Evolutionary conservation across 2,113 vertebrate genomes (phyloP).

Genomic region (Zeus faber): DNA sequence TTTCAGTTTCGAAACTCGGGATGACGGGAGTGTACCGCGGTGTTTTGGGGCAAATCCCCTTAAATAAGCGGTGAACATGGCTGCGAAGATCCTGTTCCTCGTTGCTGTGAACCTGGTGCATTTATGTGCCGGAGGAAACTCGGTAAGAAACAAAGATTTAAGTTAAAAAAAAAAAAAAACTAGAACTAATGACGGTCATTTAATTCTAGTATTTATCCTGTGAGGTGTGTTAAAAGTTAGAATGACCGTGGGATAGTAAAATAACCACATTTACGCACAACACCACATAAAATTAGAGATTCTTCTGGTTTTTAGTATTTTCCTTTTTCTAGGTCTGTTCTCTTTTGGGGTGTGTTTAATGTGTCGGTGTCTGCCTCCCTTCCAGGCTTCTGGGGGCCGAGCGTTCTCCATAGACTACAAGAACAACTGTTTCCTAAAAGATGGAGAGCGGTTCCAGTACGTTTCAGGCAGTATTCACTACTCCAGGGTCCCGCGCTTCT

Average conservation of each 20-base stretch:
- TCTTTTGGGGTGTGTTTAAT: neutral
- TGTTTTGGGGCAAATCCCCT: constrained; percentile 12
- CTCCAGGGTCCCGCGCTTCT: constrained; percentile 80
- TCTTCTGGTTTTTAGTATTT: neutral
- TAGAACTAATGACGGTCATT: neutral
- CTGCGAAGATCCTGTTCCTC: constrained; percentile 37
- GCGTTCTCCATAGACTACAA: constrained; percentile 85
- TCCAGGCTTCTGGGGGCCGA: constrained; percentile 55
- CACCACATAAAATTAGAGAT: too few species aligned
- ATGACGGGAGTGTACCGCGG: neutral
- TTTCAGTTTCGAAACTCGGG: too few species aligned
- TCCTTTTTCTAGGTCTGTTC: neutral
- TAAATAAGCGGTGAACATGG: constrained; percentile 42
- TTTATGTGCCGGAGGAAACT: constrained; percentile 36
- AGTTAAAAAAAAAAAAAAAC: too few species aligned
- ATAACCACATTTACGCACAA: too few species aligned
- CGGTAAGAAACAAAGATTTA: constrained; percentile 51
- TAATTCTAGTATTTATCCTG: neutral
- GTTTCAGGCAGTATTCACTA: constrained; percentile 95
- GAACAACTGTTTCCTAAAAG: constrained; percentile 82
- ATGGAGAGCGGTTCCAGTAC: constrained; percentile 86
- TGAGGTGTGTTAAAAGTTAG: neutral
- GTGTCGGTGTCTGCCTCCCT: too few species aligned
- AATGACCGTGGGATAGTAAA: too few species aligned
- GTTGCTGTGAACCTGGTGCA: constrained; percentile 23